Evolutionary conservation across 2,113 vertebrate species (phyloP).

Genomic region (Platichthys flesus): DNA sequence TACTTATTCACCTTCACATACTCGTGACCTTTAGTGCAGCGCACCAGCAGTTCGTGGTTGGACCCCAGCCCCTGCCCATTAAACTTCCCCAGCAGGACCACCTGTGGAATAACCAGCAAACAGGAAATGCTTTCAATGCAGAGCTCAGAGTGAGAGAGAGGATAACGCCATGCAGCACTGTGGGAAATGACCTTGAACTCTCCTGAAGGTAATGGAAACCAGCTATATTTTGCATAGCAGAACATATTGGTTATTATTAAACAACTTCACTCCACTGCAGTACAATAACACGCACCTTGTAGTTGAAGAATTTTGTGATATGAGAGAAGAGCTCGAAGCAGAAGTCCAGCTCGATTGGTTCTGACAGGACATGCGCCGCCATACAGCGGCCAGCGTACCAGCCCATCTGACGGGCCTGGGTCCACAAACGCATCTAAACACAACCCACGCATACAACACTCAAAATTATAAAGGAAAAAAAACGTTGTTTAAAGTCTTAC

Average conservation of each 20-base stretch:
- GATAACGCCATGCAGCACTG: background rate
- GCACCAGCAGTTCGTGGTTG: constrained; percentile 91
- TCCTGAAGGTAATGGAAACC: background rate
- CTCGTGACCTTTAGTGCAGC: constrained; percentile 91
- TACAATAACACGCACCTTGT: constrained; percentile 85
- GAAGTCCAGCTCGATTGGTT: constrained; percentile 91
- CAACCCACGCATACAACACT: background rate
- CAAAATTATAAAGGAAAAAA: too few relatives aligned
- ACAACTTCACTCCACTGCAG: background rate
- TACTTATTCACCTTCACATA: constrained; percentile 86
- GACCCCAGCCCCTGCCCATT: constrained; percentile 91
- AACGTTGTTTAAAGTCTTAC: too few relatives aligned
- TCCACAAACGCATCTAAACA: constrained; percentile 95
- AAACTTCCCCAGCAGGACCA: constrained; percentile 94
- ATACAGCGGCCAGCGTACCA: constrained; percentile 94
- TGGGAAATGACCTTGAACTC: background rate
- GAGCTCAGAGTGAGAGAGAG: background rate
- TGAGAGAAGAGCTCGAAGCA: constrained; percentile 98
- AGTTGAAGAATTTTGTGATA: constrained; percentile 96
- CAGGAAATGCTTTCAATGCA: constrained; percentile 14
- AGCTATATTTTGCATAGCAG: background rate
- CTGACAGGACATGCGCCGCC: constrained; percentile 81
- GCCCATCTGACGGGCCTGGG: constrained; percentile 97
- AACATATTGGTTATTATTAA: constrained; percentile 20
- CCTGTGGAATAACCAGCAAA: constrained; percentile 77